Base-by-base conservation (phyloP, 2,888 invertebrate genomes). In the Cheilosia grossa region DNA sequence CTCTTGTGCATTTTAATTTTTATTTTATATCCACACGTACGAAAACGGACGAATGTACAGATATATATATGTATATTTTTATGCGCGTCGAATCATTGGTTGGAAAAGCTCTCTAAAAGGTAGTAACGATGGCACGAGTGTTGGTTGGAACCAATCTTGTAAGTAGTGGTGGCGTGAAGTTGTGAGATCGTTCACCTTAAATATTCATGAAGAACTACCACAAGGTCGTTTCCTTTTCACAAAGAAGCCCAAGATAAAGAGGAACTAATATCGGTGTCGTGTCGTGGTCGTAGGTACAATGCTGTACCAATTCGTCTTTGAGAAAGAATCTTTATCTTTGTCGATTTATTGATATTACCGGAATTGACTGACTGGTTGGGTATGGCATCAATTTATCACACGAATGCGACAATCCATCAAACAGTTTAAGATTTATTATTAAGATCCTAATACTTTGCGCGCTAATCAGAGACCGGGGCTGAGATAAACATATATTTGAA, bases 401-500 rank as follows among this genome's bases (percentile, higher is more conserved):
- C 44, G 15, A 40, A 53, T 53, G 51, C 37, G 40, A 27, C 37
- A 19, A 66, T 15, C 13, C 42, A 4, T 19, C 13, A 54, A 54
- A 33, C 3, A 53, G 53, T 44, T 40, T 56, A 54, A 21, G 17
- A 64, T 66, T 64, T 54, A n/a, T 51, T 33, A 73, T 54, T 81
- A n/a, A 75, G 59, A 82, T 82, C 91, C 90, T 91, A 92, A 93
- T 93, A 94, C 94, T 94, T 93, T 94, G 94, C 96, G 97, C 94
- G 97, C 95, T 97, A 96, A 97, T 95, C 96, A 94, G 96, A 96
- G 96, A 94, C 96, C 96, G 94, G 93, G 95, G 93, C 97, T 97
- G 89, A 88, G 88, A 94, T 94, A 93, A 92, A 53, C 86, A 86
- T 89, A 87, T 86, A 83, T 91, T 92, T 91, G 90, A 92, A 92